Conservation (phyloP, 2,797 vertebrate species). For the Microhierax caerulescens region DNA sequence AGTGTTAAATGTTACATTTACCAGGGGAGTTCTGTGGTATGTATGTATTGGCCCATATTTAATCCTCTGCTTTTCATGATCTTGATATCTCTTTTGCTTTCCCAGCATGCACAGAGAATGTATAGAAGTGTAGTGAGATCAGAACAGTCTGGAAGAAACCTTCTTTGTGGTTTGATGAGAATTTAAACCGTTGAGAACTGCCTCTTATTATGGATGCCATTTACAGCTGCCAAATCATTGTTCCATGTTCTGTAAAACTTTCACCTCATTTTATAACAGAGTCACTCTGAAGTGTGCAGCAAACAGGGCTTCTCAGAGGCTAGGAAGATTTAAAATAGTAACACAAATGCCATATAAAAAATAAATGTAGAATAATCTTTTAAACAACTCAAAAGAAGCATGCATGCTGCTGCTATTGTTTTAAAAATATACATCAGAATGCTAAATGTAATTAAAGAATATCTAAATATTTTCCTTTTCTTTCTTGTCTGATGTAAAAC, state of each 20-base stretch:
- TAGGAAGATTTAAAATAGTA: background rate
- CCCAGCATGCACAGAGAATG: background rate
- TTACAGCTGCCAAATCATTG: background rate
- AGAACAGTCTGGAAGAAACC: background rate
- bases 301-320: background rate
- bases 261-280: background rate
- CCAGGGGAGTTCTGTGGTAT: background rate
- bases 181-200: background rate
- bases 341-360: background rate
- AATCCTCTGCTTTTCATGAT: background rate
- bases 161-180: background rate
- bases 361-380: background rate
- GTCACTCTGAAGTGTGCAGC: background rate
- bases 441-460: background rate
- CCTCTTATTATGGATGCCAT: background rate
- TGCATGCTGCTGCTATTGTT: background rate
- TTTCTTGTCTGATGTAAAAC: constrained; percentile 36
- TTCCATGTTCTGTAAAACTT: background rate
- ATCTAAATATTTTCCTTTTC: constrained; percentile 18
- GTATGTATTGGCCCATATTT: background rate
- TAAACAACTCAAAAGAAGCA: background rate
- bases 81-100: background rate
- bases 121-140: background rate
- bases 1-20: background rate
- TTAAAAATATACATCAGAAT: background rate